Base-by-base conservation (phyloP, 2,113 vertebrate species). In the Ranitomeya variabilis region DNA sequence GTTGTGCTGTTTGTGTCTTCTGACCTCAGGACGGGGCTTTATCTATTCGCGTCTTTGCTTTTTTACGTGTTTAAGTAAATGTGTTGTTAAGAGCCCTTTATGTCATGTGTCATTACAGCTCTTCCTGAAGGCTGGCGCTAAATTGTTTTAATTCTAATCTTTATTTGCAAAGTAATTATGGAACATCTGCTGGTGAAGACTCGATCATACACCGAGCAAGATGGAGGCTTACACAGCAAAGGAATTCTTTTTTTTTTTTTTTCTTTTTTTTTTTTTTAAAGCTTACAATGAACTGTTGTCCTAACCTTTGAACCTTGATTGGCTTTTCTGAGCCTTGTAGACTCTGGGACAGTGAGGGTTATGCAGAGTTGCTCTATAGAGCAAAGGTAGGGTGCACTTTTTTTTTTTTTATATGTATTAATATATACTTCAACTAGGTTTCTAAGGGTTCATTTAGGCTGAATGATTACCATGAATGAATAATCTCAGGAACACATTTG, bases 161-260 rank as follows among this genome's bases (percentile, higher is more conserved):
- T 67, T 67, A 83, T 83, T 83, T 83, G 62, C 62, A 67, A 62
- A 83, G 81, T 83, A 83, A 67, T 83, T 69, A 62, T n/a, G 60
- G 60, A 83, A 83, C 59, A 83, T 83, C 80, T 83, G 80, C 59
- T 45, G 80, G 37, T 14, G 19, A 45, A 51, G 31, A 16, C 55
- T 18, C 1, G 2, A 66, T n/a, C 9, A n/a, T 54, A 23, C 10
- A 37, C 62, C 54, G 64, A 52, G 64, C 81, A n/a, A 52, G 31
- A 60, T 51, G 31, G 3, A n/a, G 1, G 16, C 37, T 82, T 14
- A 10, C 18, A 21, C 21, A 83, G 60, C 59, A 19, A 37, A 18
- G 57, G 57, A 23, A 60, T 62, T 45, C 37, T 45, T 16, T 59
- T n/a, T n/a, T n/a, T n/a, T n/a, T n/a, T n/a, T n/a, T n/a, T n/a